Evolutionary conservation across 2,113 vertebrate species (phyloP).

Genomic region (Xenus cinereus): DNA sequence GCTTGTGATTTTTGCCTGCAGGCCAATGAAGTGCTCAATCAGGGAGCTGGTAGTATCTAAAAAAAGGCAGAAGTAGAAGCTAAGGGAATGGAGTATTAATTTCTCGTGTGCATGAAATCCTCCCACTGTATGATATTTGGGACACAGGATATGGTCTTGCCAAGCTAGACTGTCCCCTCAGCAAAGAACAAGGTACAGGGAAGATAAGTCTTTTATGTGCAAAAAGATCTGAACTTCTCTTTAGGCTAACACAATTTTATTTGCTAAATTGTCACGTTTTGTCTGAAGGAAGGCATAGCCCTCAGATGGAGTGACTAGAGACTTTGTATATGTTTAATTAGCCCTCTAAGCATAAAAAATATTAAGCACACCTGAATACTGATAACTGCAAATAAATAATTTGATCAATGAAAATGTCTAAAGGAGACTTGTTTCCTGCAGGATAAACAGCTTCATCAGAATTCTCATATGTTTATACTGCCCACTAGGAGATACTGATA

Average conservation of each 20-base stretch:
- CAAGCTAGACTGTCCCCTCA: not conserved
- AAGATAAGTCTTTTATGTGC: not conserved
- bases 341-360: not conserved
- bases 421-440: not conserved
- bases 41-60: not conserved
- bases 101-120: not conserved
- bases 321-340: conserved; percentile 26
- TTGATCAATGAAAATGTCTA: conserved; percentile 3
- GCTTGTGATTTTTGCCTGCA: not conserved
- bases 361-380: not conserved
- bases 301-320: not conserved
- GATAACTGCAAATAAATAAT: conserved; percentile 21
- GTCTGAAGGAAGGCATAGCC: not conserved
- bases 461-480: not conserved
- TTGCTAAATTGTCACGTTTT: not conserved
- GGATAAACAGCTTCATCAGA: not conserved
- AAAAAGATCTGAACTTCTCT: not conserved
- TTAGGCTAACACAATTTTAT: not conserved
- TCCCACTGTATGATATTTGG: not conserved
- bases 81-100: not conserved
- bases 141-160: not conserved
- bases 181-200: not conserved
- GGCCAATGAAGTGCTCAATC: not conserved
- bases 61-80: not conserved
- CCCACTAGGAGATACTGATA: not conserved